A percentile compares a stretch with the other conserved stretches of the same genome.
These are phyloP conservation scores for Chaenocephalus aceratus DNA, from an alignment of 2,113 vertebrate genomes.

Conservation along the genomic window DNA sequence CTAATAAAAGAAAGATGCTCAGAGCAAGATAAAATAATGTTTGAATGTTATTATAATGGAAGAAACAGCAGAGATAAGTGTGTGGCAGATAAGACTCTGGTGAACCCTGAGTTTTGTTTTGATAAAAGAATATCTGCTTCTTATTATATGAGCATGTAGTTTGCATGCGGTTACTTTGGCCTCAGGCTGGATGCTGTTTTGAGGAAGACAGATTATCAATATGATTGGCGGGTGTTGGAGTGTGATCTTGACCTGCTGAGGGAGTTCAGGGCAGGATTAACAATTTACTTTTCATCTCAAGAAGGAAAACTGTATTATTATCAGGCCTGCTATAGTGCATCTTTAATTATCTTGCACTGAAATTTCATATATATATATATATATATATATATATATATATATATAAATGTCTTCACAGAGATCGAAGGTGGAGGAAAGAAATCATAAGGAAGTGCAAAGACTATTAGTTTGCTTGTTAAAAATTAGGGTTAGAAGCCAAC, in stretches of 20 bases:
- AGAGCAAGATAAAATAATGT: neutral
- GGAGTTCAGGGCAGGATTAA: conserved; percentile 33
- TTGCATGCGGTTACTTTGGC: conserved; percentile 12
- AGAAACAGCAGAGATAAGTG: neutral
- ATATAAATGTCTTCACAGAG: conserved; percentile 1
- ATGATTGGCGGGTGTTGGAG: conserved; percentile 38
- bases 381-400: too few species aligned
- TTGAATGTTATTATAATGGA: neutral
- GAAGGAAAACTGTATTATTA: conserved; percentile 16
- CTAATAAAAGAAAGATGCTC: neutral
- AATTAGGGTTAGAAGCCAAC: conserved; percentile 25
- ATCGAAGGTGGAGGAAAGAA: neutral
- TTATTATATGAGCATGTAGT: neutral
- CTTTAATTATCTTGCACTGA: neutral
- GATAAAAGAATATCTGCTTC: conserved; percentile 1
- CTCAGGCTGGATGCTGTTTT: conserved; percentile 26
- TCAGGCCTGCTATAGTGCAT: conserved; percentile 24
- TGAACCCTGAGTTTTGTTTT: conserved; percentile 8
- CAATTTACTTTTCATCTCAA: neutral
- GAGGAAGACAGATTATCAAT: conserved; percentile 11
- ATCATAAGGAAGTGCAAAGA: neutral
- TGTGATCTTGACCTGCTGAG: conserved; percentile 37
- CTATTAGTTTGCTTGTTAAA: neutral
- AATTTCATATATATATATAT: neutral
- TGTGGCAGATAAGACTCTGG: neutral